Evolutionary conservation across 1,140 invertebrate species (phyloP), one percentile per base, ranked within the genome.

Genomic region (Drosophila orosa): DNA sequence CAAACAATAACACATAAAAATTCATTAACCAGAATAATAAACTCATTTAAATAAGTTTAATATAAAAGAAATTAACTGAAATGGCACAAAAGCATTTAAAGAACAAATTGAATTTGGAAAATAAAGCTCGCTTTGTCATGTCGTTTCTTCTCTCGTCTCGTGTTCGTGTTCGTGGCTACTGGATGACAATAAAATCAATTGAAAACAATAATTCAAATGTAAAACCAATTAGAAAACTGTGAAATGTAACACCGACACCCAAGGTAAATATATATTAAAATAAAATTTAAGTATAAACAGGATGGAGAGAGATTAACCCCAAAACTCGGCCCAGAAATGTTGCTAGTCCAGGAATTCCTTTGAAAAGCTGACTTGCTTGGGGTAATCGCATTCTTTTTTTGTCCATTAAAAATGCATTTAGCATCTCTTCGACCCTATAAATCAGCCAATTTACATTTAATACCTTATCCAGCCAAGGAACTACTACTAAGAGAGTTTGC

Each of bases 1-100:
- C 59, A 80, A 74, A 80, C 71, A 66, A 69, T 75, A 74, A 74
- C 69, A 80, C 48, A 80, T 75, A 74, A 55, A 74, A 80, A 68
- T 73, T 60, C 47, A 72, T 78, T 58, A 78, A 78, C 76, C 66
- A 74, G 55, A 69, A 77, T 77, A 69, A 78, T 77, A 56, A 78
- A 78, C 74, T 66, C 71, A 63, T 56, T 80, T 22, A 80, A 63
- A 73, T 61, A 71, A 47, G 42, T 52, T 56, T 19, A 55, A 54
- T 66, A 62, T 29, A 48, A 61, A 65, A 31, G 25, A 48, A 54
- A 54, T 54, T 54, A 39, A 40, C 33, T 33, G 35, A 37, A 72
- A 73, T 74, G 59, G 71, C 72, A 75, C 71, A 75, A 57, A 74
- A 75, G 72, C 72, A 19, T 63, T 74, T 33, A 45, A 65, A 37